These are phyloP conservation scores for Tympanoctomys barrerae DNA, from an alignment of 2,797 vertebrate genomes.

Conservation along the genomic window DNA sequence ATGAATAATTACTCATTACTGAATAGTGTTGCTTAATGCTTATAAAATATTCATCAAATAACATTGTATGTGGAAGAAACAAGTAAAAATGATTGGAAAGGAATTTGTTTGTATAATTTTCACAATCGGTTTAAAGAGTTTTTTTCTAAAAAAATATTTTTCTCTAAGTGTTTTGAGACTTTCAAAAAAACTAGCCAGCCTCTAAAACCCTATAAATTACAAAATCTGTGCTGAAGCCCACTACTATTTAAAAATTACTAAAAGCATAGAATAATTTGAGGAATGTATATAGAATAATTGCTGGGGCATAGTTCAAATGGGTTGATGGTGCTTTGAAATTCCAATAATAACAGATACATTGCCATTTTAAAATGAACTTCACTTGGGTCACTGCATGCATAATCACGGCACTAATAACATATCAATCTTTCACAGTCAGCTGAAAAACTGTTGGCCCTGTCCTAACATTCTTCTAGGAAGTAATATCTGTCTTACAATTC, in stretches of 20 bases:
- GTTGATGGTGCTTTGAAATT: background rate
- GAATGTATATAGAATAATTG: background rate
- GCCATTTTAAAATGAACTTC: constrained; percentile 38
- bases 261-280: constrained; percentile 55
- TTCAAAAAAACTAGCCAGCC: background rate
- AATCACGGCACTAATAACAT: background rate
- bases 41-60: constrained; percentile 77
- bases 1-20: constrained; percentile 25
- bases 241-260: background rate
- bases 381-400: background rate
- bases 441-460: background rate
- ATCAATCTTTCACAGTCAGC: background rate
- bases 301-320: background rate
- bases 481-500: background rate
- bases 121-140: constrained; percentile 64
- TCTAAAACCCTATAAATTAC: constrained; percentile 16
- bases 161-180: constrained; percentile 22
- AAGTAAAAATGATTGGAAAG: constrained; percentile 73
- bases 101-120: constrained; percentile 70
- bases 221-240: background rate
- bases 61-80: constrained; percentile 65
- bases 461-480: background rate
- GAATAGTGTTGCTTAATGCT: constrained; percentile 72
- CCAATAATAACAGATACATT: background rate
- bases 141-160: constrained; percentile 28